Percentiles rank a stretch among this genome's conserved stretches.
These are phyloP conservation scores for Oreotrochilus melanogaster DNA, from an alignment of 2,113 vertebrate genomes.

Conservation along the genomic window DNA sequence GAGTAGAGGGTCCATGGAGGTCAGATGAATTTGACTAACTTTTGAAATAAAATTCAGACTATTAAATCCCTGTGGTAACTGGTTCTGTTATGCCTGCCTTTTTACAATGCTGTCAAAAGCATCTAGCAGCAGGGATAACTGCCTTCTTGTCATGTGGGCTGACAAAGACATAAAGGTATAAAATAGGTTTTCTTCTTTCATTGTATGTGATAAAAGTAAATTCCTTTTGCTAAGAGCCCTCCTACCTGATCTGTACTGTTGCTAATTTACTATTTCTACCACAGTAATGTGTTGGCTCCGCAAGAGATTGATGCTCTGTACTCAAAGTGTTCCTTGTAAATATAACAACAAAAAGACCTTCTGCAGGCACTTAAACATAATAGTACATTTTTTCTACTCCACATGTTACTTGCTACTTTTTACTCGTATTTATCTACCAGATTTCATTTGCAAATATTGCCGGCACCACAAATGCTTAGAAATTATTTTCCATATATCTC, in stretches of 20 bases:
- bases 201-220: conserved; percentile 27
- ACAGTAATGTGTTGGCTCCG: not conserved
- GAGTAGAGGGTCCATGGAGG: not conserved
- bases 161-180: conserved; percentile 20
- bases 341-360: conserved; percentile 28
- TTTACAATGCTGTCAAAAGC: not conserved
- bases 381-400: conserved; percentile 13
- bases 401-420: not conserved
- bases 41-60: not conserved
- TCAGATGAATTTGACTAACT: not conserved
- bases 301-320: conserved; percentile 2
- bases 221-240: not conserved
- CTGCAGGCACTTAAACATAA: not conserved
- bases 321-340: conserved; percentile 29
- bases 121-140: conserved; percentile 14
- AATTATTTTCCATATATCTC: not conserved
- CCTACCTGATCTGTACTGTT: not conserved
- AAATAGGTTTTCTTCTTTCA: not conserved
- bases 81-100: not conserved
- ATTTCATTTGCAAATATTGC: not conserved
- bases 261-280: conserved; percentile 35
- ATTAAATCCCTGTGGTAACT: not conserved
- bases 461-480: not conserved
- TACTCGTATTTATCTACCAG: not conserved
- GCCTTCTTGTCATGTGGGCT: not conserved